Base-by-base conservation (phyloP, 2,888 invertebrate species). In the Volucella inflata region DNA sequence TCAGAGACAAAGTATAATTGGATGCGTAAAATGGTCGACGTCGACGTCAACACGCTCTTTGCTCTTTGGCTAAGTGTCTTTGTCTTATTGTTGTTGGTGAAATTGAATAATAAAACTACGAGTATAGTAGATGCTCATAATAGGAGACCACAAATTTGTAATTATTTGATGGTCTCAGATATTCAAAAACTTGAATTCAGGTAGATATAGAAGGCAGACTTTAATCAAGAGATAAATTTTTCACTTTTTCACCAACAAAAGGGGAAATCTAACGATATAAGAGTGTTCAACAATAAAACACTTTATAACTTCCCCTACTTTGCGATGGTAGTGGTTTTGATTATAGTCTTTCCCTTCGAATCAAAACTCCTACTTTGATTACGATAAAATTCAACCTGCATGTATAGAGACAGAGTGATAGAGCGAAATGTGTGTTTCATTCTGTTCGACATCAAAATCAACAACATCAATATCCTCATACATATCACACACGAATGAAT, bases 231-330 rank as follows among this genome's bases (percentile, higher is more conserved):
- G 59, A 51, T 71, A 60, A 71, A 53, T 68, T 53, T 53, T 38
- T 57, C 51, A 30, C n/a, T 68, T 57, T 51, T 75, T 84, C 84
- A 75, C 79, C 84, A 83, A 83, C 78, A 44, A 59, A 67, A 53
- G 62, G 48, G 42, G 78, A 46, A 67, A 51, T 30, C 53, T 38
- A 38, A n/a, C 14, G 40, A 68, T 48, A 57, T 30, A 42, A 68
- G 67, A 65, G 65, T 10, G 42, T n/a, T 38, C 65, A 67, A 53
- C 50, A 62, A 62, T 44, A 55, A 50, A 55, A 67, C n/a, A n/a
- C 30, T 67, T 30, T 60, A 46, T 6, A 46, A 21, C 6, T 68
- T 14, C 42, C 72, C 78, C 68, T 78, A 2, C 1, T 38, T 48
- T 64, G 17, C 42, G 21, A 2, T 75, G 36, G 80, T 75, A 64